Evolutionary conservation across 2,797 vertebrate genomes (phyloP), one percentile per base, ranked within the genome.

Genomic region (Cynodonichthys magdalenae): DNA sequence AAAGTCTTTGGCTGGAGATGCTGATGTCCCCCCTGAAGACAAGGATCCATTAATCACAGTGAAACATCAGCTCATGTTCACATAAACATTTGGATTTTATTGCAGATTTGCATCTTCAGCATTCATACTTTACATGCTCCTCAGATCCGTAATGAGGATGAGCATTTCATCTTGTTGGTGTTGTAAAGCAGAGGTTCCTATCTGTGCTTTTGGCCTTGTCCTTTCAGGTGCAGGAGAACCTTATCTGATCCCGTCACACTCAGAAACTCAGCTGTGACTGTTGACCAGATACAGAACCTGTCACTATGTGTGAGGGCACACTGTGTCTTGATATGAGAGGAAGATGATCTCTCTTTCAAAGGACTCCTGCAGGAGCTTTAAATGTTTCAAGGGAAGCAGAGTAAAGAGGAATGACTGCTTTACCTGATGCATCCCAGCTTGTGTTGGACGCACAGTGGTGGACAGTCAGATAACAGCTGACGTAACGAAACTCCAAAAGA

Each of bases 1-100:
- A 96, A 95, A 96, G 77, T 94, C 89, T 90, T 31, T 54, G 60
- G 67, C 70, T 66, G 77, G 75, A 70, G 77, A 80, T 83, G 52
- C 73, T 83, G 83, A 83, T 75, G 84, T 81, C 77, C 74, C 69
- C 81, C 72, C 69, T 81, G 47, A 47, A 72, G 44, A 53, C 61
- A 20, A 47, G 68, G 56, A 73, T 59, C 39, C 6, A 18, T 44
- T 41, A 55, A 41, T 17, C 29, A 17, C 45, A 60, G 29, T 14
- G 53, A 47, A 66, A 74, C 36, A 59, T 58, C 18, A 5, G 14
- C 27, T 27, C 24, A 55, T 27, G 15, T 14, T 14, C 31, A 34
- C 5, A 9, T 10, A 7, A 24, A 24, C 24, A 24, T 24, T 24
- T 24, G 24, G 24, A 24, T 24, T 24, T 24, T 24, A 24, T 24